phyloP scores from a whole-genome alignment of 2,888 invertebrate species.

The Drosophila robusta region DNA sequence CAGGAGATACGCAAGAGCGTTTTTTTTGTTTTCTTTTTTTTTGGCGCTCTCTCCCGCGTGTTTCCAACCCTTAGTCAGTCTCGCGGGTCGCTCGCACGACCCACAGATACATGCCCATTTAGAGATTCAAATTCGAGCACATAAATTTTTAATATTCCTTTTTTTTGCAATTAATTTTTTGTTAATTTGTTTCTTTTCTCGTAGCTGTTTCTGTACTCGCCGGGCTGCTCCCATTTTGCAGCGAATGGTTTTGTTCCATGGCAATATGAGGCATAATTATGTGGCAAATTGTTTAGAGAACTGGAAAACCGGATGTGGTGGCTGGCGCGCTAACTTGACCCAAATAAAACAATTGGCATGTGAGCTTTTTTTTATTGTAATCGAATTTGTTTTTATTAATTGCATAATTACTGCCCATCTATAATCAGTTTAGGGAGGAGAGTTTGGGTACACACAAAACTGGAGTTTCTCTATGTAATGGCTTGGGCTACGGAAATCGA shows the following conservation, averaged over 20 bases:
- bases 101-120: conserved; percentile 57
- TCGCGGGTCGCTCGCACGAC: neutral
- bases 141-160: conserved; percentile 16
- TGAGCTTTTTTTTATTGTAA: conserved; percentile 46
- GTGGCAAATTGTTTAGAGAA: conserved; percentile 17
- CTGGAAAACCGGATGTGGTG: neutral
- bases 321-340: conserved; percentile 25
- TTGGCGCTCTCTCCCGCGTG: neutral
- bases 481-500: conserved; percentile 9
- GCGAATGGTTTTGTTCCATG: neutral
- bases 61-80: conserved; percentile 39
- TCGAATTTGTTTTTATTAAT: conserved; percentile 63
- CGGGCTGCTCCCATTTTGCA: conserved; percentile 26
- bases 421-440: conserved; percentile 8
- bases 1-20: conserved; percentile 2
- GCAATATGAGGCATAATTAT: conserved; percentile 18
- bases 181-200: neutral
- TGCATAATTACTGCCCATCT: conserved; percentile 53
- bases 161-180: conserved; percentile 3
- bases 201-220: conserved; percentile 8
- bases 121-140: conserved; percentile 27
- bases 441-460: neutral
- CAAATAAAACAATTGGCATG: conserved; percentile 28
- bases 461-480: conserved; percentile 9
- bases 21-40: neutral